phyloP scores from a whole-genome alignment of 2,888 invertebrate genomes.

The Erannis defoliaria region DNA sequence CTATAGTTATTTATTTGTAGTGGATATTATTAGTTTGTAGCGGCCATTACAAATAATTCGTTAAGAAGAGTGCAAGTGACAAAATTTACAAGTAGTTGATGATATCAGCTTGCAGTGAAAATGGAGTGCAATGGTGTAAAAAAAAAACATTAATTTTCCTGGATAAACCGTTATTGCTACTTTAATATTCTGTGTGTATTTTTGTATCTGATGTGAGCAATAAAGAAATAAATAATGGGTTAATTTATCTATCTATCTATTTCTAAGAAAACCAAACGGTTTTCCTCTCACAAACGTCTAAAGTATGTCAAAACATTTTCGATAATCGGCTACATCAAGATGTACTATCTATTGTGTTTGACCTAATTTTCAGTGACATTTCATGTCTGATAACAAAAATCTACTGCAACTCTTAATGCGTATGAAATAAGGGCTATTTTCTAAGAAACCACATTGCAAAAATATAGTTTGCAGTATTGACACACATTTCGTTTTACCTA shows the following conservation, averaged over 20 bases:
- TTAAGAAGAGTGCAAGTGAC: too few relatives aligned
- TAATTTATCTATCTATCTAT: neutral
- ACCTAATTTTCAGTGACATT: slow-evolving; percentile 69
- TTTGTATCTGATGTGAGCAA: too few relatives aligned
- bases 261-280: neutral
- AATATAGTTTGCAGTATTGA: slow-evolving; percentile 56
- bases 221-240: too few relatives aligned
- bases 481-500: slow-evolving; percentile 61
- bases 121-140: too few relatives aligned
- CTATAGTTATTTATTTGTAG: too few relatives aligned
- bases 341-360: slow-evolving; percentile 69
- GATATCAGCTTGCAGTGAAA: too few relatives aligned
- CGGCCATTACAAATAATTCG: too few relatives aligned
- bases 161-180: too few relatives aligned
- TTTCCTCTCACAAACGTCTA: neutral
- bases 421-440: slow-evolving; percentile 51
- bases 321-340: slow-evolving; percentile 49
- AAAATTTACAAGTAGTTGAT: too few relatives aligned
- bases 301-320: slow-evolving; percentile 25
- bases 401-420: slow-evolving; percentile 43
- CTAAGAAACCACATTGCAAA: slow-evolving; percentile 37
- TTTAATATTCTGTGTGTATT: too few relatives aligned
- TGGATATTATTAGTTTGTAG: too few relatives aligned
- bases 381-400: slow-evolving; percentile 61
- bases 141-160: too few relatives aligned